These are phyloP conservation scores for Drosophila gunungcola DNA, from an alignment of 1,140 invertebrate genomes.

Conservation along the genomic window DNA sequence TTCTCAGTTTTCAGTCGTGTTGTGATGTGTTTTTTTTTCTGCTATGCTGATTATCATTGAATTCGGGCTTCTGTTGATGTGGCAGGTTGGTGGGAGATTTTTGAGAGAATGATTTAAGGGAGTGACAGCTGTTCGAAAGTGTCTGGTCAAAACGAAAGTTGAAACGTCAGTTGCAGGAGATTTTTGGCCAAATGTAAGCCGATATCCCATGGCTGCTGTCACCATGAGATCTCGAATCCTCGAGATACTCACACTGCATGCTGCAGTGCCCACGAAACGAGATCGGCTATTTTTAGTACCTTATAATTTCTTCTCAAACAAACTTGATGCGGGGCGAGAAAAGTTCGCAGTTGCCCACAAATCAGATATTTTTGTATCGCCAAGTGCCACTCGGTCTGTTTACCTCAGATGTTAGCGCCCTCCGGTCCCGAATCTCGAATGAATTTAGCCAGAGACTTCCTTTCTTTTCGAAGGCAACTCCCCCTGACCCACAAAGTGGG, in stretches of 20 bases:
- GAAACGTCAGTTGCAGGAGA: conserved; percentile 37
- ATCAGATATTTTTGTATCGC: conserved; percentile 31
- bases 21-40: background rate
- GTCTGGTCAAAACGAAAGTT: conserved; percentile 34
- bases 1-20: background rate
- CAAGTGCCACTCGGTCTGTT: conserved; percentile 38
- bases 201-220: conserved; percentile 61
- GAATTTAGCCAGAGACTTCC: conserved; percentile 11
- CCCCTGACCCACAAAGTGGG: conserved; percentile 63
- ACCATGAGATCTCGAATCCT: conserved; percentile 13
- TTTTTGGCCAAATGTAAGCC: conserved; percentile 46
- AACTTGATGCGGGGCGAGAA: conserved; percentile 36
- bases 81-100: conserved; percentile 8
- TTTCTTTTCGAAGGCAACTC: conserved; percentile 6
- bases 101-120: background rate
- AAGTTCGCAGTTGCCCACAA: conserved; percentile 40
- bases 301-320: conserved; percentile 72
- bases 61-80: conserved; percentile 17
- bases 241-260: conserved; percentile 6
- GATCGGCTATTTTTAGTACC: conserved; percentile 65
- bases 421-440: conserved; percentile 4
- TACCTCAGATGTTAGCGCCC: conserved; percentile 30
- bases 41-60: conserved; percentile 31
- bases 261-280: conserved; percentile 3
- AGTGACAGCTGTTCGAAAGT: conserved; percentile 48